These are phyloP conservation scores for Cuculus canorus DNA, from an alignment of 2,797 vertebrate species.

Conservation along the genomic window DNA sequence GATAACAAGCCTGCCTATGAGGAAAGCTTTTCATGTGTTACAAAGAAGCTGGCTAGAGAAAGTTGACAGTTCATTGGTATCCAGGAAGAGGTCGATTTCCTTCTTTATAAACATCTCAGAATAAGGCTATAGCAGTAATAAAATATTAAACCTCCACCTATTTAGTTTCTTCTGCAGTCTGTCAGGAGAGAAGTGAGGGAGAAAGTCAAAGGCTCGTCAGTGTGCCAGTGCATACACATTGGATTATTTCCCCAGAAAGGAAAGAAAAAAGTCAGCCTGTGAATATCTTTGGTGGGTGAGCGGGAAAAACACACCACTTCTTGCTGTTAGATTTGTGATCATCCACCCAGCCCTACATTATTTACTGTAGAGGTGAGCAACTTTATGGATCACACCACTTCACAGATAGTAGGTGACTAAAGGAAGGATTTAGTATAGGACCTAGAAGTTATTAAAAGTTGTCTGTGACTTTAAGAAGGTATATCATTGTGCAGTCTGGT, in stretches of 20 bases:
- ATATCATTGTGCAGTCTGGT: neutral
- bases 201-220: neutral
- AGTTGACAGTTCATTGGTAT: constrained; percentile 23
- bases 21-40: neutral
- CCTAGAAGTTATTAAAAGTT: neutral
- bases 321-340: neutral
- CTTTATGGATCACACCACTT: neutral
- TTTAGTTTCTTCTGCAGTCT: neutral
- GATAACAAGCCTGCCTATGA: neutral
- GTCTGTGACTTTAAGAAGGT: neutral
- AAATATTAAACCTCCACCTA: neutral
- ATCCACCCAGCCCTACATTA: neutral
- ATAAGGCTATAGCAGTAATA: neutral
- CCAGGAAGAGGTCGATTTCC: constrained; percentile 21
- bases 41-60: neutral
- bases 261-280: neutral
- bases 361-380: neutral
- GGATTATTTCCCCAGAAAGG: neutral
- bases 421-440: neutral
- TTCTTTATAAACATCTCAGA: constrained; percentile 14
- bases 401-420: neutral
- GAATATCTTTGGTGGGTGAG: neutral
- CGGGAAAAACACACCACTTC: neutral
- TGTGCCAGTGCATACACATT: neutral
- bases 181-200: neutral